phyloP scores from a whole-genome alignment of 2,888 invertebrate species.

The Temnothorax ravouxi region DNA sequence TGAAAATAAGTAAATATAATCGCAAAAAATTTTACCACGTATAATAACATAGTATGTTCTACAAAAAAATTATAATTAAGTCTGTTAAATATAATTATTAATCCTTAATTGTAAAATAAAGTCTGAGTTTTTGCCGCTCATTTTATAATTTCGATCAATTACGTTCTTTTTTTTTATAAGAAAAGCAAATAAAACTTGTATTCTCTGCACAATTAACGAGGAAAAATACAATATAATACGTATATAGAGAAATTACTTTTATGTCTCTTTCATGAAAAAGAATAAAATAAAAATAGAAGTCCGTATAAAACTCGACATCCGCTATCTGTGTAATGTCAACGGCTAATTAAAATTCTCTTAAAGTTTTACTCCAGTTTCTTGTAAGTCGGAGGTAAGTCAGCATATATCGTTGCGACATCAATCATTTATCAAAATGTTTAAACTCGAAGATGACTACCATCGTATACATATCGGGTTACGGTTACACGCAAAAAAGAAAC shows the following conservation, averaged over 20 bases:
- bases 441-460: background rate
- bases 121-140: background rate
- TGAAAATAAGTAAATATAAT: background rate
- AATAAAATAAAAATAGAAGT: background rate
- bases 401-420: background rate
- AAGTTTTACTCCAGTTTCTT: background rate
- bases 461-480: conserved; percentile 5
- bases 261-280: background rate
- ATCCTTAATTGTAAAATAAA: background rate
- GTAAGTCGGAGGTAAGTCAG: background rate
- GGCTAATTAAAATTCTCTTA: background rate
- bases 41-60: background rate
- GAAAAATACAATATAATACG: background rate
- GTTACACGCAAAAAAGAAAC: conserved; percentile 19
- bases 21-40: background rate
- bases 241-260: background rate
- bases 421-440: background rate
- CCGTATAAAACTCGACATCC: background rate
- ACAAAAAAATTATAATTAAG: background rate
- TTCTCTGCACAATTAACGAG: background rate
- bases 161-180: background rate
- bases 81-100: background rate
- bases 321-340: background rate
- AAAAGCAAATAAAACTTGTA: background rate
- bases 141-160: background rate